A percentile compares a stretch with the other conserved stretches of the same genome.
These are phyloP conservation scores for Leucophora obtusa DNA, from an alignment of 2,888 invertebrate genomes.

Conservation along the genomic window DNA sequence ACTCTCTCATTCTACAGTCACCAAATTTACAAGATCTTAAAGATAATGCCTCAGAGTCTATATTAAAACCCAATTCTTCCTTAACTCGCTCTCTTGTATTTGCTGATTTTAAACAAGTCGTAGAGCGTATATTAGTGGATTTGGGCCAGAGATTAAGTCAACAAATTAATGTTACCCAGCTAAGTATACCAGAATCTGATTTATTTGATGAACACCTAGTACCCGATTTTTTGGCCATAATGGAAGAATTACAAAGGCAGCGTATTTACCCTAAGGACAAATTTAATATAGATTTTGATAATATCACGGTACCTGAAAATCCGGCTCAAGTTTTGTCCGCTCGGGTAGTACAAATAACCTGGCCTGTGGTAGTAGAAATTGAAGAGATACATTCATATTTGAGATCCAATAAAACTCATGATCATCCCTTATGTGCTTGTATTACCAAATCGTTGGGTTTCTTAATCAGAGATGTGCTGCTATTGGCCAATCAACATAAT, in stretches of 20 bases:
- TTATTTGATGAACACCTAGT: slow-evolving; percentile 72
- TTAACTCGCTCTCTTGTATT: slow-evolving; percentile 54
- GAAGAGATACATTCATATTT: slow-evolving; percentile 66
- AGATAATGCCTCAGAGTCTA: slow-evolving; percentile 57
- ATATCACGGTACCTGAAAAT: slow-evolving; percentile 68
- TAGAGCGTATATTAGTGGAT: slow-evolving; percentile 68
- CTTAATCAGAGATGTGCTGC: slow-evolving; percentile 69
- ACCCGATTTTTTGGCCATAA: slow-evolving; percentile 70
- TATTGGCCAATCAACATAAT: slow-evolving; percentile 65
- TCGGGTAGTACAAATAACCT: slow-evolving; percentile 70
- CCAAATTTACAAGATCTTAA: not conserved
- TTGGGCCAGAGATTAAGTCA: slow-evolving; percentile 70
- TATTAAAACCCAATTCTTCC: slow-evolving; percentile 65
- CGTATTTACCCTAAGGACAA: slow-evolving; percentile 60
- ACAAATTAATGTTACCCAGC: slow-evolving; percentile 73
- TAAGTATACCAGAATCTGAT: slow-evolving; percentile 74
- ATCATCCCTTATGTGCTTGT: slow-evolving; percentile 63
- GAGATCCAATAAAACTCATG: slow-evolving; percentile 54
- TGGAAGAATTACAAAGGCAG: slow-evolving; percentile 68
- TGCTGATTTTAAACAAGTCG: slow-evolving; percentile 66
- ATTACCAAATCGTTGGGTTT: slow-evolving; percentile 65
- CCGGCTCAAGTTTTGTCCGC: slow-evolving; percentile 72
- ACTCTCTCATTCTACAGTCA: not conserved
- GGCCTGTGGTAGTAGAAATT: slow-evolving; percentile 71
- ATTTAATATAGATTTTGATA: slow-evolving; percentile 66